Evolutionary conservation across 2,113 vertebrate genomes (phyloP).

Genomic region (Ptilonorhynchus violaceus): DNA sequence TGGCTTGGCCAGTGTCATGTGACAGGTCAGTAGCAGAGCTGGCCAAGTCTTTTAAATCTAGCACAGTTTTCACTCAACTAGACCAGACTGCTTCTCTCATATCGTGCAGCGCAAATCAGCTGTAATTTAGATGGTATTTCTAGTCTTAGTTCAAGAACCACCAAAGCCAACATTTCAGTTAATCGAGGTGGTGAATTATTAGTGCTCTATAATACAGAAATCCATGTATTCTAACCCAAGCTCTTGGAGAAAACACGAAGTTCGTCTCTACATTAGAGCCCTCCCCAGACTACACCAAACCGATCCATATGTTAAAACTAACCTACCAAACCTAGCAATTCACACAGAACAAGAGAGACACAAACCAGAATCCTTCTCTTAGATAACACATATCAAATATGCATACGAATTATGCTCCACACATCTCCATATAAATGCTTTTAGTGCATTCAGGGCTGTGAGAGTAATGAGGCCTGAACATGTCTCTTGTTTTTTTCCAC

Average conservation of each 20-base stretch:
- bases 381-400: background rate
- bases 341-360: background rate
- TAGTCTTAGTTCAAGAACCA: background rate
- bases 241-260: background rate
- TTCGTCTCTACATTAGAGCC: background rate
- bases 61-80: background rate
- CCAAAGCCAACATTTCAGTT: background rate
- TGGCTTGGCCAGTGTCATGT: background rate
- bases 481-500: background rate
- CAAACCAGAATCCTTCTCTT: background rate
- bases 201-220: background rate
- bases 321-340: background rate
- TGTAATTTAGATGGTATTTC: background rate
- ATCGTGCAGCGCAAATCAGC: background rate
- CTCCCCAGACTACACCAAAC: background rate
- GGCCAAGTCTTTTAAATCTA: background rate
- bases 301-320: background rate
- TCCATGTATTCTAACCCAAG: background rate
- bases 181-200: background rate
- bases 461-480: background rate
- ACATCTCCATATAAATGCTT: background rate
- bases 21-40: background rate
- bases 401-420: background rate
- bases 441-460: background rate
- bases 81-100: background rate